Conservation (phyloP, 2,888 invertebrate genomes). For the Empis stercorea region DNA sequence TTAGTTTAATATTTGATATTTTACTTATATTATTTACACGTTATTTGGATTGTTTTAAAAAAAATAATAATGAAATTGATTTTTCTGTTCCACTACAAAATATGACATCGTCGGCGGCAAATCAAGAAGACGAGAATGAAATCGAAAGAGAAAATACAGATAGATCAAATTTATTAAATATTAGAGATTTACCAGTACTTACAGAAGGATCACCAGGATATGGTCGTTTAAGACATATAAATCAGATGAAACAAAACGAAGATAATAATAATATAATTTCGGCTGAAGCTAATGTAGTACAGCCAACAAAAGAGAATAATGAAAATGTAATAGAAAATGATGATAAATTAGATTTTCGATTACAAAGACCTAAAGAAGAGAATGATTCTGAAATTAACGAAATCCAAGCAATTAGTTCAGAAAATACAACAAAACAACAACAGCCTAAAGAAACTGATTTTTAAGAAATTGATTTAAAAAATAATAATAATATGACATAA, state of each 20-base stretch:
- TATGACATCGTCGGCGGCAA: no score
- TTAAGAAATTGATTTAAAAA: no score
- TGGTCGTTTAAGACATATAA: no score
- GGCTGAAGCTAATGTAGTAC: background rate
- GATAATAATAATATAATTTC: background rate
- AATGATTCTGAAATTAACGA: no score
- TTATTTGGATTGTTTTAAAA: background rate
- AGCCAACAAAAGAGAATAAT: background rate
- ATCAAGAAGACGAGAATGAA: background rate
- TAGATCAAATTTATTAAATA: background rate
- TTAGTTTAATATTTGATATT: constrained; percentile 36
- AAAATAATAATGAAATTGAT: background rate
- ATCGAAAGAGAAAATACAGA: background rate
- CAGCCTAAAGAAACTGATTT: no score
- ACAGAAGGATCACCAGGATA: background rate
- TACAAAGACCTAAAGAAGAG: background rate
- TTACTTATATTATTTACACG: constrained; percentile 35
- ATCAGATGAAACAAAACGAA: background rate
- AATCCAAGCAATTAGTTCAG: no score
- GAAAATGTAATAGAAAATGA: background rate
- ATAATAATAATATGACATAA: no score
- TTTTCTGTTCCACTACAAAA: background rate
- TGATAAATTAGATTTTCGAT: background rate
- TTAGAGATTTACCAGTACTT: background rate
- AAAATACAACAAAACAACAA: no score